These are phyloP conservation scores for Drosophila takahashii DNA, from an alignment of 1,140 invertebrate genomes.

Conservation along the genomic window DNA sequence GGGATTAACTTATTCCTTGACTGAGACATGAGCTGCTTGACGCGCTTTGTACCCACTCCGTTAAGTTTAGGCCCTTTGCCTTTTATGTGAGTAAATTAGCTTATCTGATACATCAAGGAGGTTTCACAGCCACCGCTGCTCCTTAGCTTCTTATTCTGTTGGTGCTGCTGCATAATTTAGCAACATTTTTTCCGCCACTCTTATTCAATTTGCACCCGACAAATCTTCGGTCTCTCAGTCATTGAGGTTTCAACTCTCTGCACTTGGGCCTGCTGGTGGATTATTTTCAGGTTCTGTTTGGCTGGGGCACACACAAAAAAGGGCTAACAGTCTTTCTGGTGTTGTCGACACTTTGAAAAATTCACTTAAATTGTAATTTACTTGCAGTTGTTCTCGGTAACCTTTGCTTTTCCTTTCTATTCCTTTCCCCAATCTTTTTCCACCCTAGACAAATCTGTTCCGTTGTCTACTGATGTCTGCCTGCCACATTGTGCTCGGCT, in stretches of 20 bases:
- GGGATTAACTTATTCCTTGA: background rate
- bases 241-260: conserved; percentile 46
- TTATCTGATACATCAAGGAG: conserved; percentile 74
- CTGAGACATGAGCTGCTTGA: conserved; percentile 9
- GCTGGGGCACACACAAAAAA: conserved; percentile 22
- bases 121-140: conserved; percentile 7
- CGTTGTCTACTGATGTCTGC: conserved; percentile 14
- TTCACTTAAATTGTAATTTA: conserved; percentile 75
- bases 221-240: conserved; percentile 42
- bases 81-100: conserved; percentile 78
- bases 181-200: conserved; percentile 82
- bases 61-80: conserved; percentile 23
- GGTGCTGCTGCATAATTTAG: conserved; percentile 78
- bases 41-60: background rate
- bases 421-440: background rate
- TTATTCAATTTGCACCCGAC: conserved; percentile 82
- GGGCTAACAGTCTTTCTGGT: conserved; percentile 39
- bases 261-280: conserved; percentile 21
- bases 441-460: conserved; percentile 27
- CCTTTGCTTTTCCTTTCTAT: conserved; percentile 16
- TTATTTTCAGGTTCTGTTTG: conserved; percentile 3
- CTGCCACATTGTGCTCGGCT: conserved; percentile 33
- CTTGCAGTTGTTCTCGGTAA: conserved; percentile 59
- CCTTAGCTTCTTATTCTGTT: background rate
- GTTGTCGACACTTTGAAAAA: conserved; percentile 57